These are phyloP conservation scores for Erythrocebus patas DNA, from an alignment of 2,113 vertebrate genomes.

Conservation along the genomic window DNA sequence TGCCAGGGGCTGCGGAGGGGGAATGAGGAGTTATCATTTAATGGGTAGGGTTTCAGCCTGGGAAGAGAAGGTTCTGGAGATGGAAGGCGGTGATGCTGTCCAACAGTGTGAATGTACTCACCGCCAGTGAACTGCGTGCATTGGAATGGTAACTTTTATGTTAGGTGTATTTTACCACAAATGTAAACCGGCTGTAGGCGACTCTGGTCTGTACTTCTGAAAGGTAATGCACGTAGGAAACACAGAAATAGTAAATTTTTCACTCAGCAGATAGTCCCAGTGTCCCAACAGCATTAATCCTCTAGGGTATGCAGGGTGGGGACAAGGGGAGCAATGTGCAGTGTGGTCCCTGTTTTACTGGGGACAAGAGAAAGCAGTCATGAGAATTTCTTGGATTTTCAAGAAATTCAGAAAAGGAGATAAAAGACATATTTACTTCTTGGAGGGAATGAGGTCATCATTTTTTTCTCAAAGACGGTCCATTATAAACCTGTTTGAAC, in stretches of 20 bases:
- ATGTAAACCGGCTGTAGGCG: neutral
- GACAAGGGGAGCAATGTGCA: neutral
- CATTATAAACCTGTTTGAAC: neutral
- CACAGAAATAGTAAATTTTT: neutral
- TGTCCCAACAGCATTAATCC: neutral
- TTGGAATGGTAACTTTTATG: neutral
- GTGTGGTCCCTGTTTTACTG: neutral
- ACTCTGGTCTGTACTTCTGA: neutral
- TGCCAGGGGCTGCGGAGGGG: too few relatives aligned
- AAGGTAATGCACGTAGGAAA: neutral
- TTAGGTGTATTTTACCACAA: neutral
- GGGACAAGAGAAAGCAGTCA: neutral
- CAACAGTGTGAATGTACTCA: too few relatives aligned
- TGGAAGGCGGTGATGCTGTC: too few relatives aligned
- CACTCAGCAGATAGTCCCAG: neutral
- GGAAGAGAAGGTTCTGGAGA: neutral
- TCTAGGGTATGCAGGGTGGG: rapidly evolving
- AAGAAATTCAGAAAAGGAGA: neutral
- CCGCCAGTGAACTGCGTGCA: neutral
- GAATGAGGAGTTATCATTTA: neutral
- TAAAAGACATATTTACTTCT: neutral
- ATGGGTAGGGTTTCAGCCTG: neutral
- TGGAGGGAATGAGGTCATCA: rapidly evolving
- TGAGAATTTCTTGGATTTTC: neutral
- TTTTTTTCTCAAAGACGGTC: neutral